Percentiles rank a stretch among this genome's conserved stretches.
Conservation (phyloP, 2,888 invertebrate genomes). For the Aleiodes leptofemur region DNA sequence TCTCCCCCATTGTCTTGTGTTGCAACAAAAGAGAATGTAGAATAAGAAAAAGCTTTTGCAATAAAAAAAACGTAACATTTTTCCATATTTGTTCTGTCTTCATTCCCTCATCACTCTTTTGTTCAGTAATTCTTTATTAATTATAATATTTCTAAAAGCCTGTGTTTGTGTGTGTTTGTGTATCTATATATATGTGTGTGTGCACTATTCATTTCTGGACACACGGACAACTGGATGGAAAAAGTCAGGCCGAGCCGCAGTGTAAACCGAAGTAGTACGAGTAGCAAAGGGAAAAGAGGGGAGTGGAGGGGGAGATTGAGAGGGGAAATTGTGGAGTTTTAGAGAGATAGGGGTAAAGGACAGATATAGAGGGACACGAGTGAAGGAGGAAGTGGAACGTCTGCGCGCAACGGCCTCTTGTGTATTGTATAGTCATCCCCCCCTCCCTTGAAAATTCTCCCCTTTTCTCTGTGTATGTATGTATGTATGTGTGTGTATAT, state of each 20-base stretch:
- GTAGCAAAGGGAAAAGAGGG: constrained; percentile 44
- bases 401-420: constrained; percentile 34
- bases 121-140: not conserved
- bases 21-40: not conserved
- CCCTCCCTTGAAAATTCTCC: not conserved
- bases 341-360: constrained; percentile 47
- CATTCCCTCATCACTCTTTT: not conserved
- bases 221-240: constrained; percentile 44
- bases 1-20: constrained; percentile 13
- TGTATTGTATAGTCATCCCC: constrained; percentile 10
- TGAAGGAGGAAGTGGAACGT: constrained; percentile 38
- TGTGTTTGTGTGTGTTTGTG: not conserved
- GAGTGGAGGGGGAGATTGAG: constrained; percentile 47
- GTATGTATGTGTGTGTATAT: constrained; percentile 29
- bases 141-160: constrained; percentile 2
- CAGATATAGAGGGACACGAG: constrained; percentile 47
- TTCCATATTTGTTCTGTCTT: not conserved
- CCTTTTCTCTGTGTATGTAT: no score
- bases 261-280: not conserved
- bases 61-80: not conserved
- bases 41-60: not conserved
- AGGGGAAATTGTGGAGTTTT: constrained; percentile 45
- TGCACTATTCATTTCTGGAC: not conserved
- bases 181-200: not conserved
- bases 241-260: constrained; percentile 46